phyloP scores from a whole-genome alignment of 2,113 vertebrate species.

The Salvelinus sp. region DNA sequence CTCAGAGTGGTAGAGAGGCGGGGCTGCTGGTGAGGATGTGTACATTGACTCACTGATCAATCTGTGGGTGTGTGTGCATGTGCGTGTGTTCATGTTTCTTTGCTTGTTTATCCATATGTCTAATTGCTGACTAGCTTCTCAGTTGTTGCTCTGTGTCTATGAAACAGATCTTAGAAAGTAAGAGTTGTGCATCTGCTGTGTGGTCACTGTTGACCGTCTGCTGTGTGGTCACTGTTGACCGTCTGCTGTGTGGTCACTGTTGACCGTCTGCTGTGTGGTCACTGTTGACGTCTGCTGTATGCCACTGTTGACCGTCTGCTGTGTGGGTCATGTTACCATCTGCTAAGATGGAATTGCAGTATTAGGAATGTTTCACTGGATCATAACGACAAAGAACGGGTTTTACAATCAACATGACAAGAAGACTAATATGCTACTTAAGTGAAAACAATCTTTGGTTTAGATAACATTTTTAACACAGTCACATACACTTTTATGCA shows the following conservation, averaged over 20 bases:
- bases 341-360: neutral
- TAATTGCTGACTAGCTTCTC: no score
- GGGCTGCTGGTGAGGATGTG: conserved; percentile 1
- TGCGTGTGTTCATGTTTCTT: neutral
- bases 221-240: no score
- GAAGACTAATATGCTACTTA: no score
- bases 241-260: no score
- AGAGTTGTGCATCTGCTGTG: neutral
- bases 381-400: neutral
- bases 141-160: no score
- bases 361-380: neutral
- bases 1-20: neutral
- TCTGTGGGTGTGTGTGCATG: neutral
- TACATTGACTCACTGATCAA: conserved; percentile 1
- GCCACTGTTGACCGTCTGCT: neutral
- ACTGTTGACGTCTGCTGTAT: no score
- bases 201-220: no score
- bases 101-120: conserved; percentile 6
- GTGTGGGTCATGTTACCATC: neutral
- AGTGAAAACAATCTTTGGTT: no score
- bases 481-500: neutral
- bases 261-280: no score
- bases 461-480: neutral
- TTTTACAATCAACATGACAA: no score
- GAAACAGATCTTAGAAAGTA: no score